Evolutionary conservation across 2,113 vertebrate genomes (phyloP).

Genomic region (Pelmatolapia mariae): DNA sequence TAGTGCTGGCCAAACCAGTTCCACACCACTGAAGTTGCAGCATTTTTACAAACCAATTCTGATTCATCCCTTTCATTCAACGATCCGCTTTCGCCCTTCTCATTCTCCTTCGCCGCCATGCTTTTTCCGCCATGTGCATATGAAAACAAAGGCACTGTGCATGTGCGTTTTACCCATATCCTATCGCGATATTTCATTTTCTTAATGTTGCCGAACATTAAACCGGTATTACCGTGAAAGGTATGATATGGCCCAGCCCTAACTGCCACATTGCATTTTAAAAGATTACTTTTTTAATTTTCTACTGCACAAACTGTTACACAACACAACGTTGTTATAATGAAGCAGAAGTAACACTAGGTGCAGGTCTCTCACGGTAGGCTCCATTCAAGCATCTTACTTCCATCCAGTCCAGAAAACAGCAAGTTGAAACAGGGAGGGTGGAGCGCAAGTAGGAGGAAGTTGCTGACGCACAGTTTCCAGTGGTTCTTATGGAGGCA

Average conservation of each 20-base stretch:
- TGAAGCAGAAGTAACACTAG: background rate
- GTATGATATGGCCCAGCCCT: background rate
- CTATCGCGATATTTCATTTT: accelerated
- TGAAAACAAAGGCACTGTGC: background rate
- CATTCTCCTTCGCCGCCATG: accelerated
- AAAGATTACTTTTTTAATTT: accelerated
- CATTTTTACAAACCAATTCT: background rate
- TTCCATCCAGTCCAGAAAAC: slow-evolving; percentile 29
- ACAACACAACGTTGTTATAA: background rate
- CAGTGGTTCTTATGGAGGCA: slow-evolving; percentile 7
- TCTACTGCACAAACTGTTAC: background rate
- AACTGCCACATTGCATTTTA: background rate
- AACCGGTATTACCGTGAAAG: background rate
- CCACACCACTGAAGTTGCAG: background rate
- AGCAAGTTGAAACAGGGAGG: slow-evolving; percentile 48
- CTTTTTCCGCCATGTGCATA: background rate
- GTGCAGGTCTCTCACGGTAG: background rate
- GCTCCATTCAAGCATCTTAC: slow-evolving; percentile 21
- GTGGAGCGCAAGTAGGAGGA: slow-evolving; percentile 33
- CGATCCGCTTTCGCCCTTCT: accelerated
- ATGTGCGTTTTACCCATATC: accelerated
- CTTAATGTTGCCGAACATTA: background rate
- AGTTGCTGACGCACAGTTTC: slow-evolving; percentile 59
- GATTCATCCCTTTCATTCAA: background rate
- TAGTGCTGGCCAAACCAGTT: too few species aligned